Base-by-base conservation (phyloP, 2,888 invertebrate genomes). In the Lottia scabra region DNA sequence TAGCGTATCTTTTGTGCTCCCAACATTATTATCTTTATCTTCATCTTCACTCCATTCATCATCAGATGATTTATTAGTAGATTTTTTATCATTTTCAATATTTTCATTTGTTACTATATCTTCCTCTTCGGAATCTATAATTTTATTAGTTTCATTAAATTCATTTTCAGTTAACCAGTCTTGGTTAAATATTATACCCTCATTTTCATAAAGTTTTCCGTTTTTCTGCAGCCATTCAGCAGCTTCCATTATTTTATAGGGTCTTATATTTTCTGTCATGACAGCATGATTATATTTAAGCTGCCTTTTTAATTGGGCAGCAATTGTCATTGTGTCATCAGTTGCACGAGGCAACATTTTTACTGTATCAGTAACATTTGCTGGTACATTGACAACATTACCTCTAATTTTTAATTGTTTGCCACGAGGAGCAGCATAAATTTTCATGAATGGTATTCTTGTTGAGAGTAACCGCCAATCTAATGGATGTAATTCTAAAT, bases 91-190 rank as follows among this genome's bases (percentile, higher is more conserved):
- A 12, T 48, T 48, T 48, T n/a, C 19, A n/a, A n/a, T 67, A 0
- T 19, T 16, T 19, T 77, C 67, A 64, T 48, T 27, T 4, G n/a
- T 65, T 19, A 13, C 74, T 23, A 8, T 75, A n/a, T n/a, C 56
- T 23, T 79, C 80, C 3, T 45, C n/a, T 76, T 30, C 30, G 5
- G 30, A 30, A 5, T 2, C 2, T 4, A 30, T 2, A 2, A 30
- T 4, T 30, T 5, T 5, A 48, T 12, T 48, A 5, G 30, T 2
- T 48, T 48, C n/a, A 8, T 5, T 48, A 48, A n/a, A 16, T 48
- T 48, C 63, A 19, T 16, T 23, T 62, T 43, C n/a, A 26, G 38
- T 26, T 63, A 63, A 63, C 63, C 43, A 43, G 2, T 16, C 4
- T 19, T 1, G 4, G 44, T 62, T 63, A 16, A 43, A 27, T n/a